Base-by-base conservation (phyloP, 2,797 vertebrate genomes). In the Protonibea diacanthus region DNA sequence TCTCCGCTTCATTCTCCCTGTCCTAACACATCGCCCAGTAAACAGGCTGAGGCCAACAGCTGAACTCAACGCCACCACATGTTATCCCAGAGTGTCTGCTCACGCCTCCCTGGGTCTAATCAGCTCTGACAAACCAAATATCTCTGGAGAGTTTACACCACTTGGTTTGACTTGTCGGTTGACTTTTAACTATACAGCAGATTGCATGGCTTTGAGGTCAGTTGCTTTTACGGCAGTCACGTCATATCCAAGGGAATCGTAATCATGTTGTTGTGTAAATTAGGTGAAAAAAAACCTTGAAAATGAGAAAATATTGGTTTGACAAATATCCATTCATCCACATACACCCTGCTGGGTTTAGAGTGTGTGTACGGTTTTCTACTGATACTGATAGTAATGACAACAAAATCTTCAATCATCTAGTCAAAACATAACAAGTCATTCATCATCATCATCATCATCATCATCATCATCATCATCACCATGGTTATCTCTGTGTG, bases 51-150 rank as follows among this genome's bases (percentile, higher is more conserved):
- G 77, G 88, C 85, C 87, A 85, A 73, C 60, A 42, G 80, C 88
- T 91, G 70, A 67, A 85, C 71, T 89, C 83, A 67, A 73, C 61
- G 81, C 83, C 87, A 89, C 88, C 86, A 88, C 81, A 82, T 89
- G 86, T 91, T 89, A 88, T 80, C 74, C 86, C 72, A 68, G 86
- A 89, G 88, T 84, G 86, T 87, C 89, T 86, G 83, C 86, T 89
- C 79, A 88, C 71, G 89, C 89, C 85, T 91, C 76, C 65, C 67
- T 91, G 87, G 85, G 47, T 89, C 79, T 94, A 92, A 93, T 93
- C 89, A 88, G 68, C 88, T 89, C 84, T 86, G 92, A 93, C 90
- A 94, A 90, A 91, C 79, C 78, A 80, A 91, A 88, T 84, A 88
- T 91, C 91, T 92, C 90, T 80, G 70, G 88, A 89, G 91, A 91